Evolutionary conservation across 2,113 vertebrate genomes (phyloP).

Genomic region (Zosterops japonicus): DNA sequence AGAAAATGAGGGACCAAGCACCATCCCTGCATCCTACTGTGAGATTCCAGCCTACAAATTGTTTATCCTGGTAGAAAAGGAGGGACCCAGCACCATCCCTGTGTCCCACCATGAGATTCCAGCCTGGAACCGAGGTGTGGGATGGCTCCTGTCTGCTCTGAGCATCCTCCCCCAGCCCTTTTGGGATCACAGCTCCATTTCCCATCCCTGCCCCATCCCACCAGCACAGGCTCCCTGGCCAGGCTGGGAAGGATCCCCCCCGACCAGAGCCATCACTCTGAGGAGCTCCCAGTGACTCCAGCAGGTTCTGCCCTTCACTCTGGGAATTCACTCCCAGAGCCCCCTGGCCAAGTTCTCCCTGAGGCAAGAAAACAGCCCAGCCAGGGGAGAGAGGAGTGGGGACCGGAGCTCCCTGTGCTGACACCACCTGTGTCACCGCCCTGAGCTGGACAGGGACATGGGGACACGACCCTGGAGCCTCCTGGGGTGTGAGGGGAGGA

Average conservation of each 20-base stretch:
- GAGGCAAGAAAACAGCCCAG: background rate
- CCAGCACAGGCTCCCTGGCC: accelerated
- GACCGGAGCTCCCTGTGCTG: accelerated
- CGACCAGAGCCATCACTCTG: accelerated
- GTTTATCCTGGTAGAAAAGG: no score
- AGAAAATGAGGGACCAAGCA: background rate
- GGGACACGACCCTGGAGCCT: accelerated
- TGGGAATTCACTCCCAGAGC: background rate
- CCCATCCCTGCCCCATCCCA: background rate
- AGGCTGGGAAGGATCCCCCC: background rate
- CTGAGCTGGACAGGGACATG: accelerated
- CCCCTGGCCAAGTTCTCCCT: background rate
- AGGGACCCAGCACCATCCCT: background rate
- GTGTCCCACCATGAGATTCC: background rate
- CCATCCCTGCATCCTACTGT: background rate
- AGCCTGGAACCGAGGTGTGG: accelerated
- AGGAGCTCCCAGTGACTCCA: background rate
- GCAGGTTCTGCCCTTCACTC: background rate
- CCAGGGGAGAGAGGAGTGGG: accelerated
- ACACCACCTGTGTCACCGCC: background rate
- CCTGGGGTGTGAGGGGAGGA: background rate
- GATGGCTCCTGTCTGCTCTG: background rate
- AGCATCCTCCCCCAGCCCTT: background rate
- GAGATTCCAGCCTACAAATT: background rate
- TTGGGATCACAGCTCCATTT: background rate